Base-by-base conservation (phyloP, 35 echinoderm and acorn worm genomes). In the Acanthaster planci region DNA sequence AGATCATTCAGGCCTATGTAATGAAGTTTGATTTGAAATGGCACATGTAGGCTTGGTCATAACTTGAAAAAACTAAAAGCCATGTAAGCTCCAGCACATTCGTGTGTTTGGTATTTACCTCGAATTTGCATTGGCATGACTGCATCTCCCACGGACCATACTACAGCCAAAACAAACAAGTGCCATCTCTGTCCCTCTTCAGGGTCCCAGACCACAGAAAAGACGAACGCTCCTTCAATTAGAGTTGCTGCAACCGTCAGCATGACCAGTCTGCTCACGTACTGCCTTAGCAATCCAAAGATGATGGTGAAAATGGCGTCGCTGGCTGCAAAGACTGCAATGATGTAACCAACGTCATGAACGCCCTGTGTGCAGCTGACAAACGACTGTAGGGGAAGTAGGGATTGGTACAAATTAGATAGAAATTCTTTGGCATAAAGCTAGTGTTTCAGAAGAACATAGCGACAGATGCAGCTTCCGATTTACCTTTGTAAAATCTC, bases 131-230 rank as follows among this genome's bases (percentile, higher is more conserved):
- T 89, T 60, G 84, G 86, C 81, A 72, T 85, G 7, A 93, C 57
- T 29, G 92, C 92, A 86, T 93, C 92, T 4, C 86, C 86, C 27
- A 90, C 38, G 5, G 86, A 86, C 92, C 86, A 93, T 86, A 36
- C 81, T 34, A 76, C 87, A 19, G 92, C 86, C 4, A 89, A 42
- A 5, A 89, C 17, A 38, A 79, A 85, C 1, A 89, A 76, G 12
- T 84, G 39, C 82, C 82, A 89, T 17, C n/a, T 9, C 26, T 50
- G 47, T 21, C 40, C 8, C 36, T 77, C 16, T 8, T 27, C 42
- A 30, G 86, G 85, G 22, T 59, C 31, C 91, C 91, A 93, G 4
- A 89, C 5, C 40, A 51, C 84, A 19, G 84, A 51, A 38, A 37
- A 12, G 37, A 85, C 29, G 42, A 89, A 84, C 0, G 85, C 80